Evolutionary conservation across 2,797 vertebrate genomes (phyloP), one percentile per base, ranked within the genome.

Genomic region (Liparis tanakae): DNA sequence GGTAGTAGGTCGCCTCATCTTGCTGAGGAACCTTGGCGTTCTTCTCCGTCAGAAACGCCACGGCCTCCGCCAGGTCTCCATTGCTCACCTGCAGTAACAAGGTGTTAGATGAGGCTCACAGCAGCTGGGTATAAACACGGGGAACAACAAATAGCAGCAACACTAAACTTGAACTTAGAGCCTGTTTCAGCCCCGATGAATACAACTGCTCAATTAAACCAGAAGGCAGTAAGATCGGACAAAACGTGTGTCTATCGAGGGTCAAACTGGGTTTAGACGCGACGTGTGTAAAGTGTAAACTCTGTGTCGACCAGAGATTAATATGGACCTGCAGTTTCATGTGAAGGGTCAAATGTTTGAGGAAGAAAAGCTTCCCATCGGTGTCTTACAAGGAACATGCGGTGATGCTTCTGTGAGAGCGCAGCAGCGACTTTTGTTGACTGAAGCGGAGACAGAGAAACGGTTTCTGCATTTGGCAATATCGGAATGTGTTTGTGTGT

Each of bases 31-130:
- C 96, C 85, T 99, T 98, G 63, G 97, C 96, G 61, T 98, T 98
- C 93, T 98, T 99, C 1, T 98, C 96, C 0, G 98, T 99, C 82
- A 99, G 95, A 85, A 96, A 98, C 55, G 98, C 96, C 78, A 98
- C 97, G 1, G 98, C 98, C 89, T 98, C 90, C 6, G 96, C 97
- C 92, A 99, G 92, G 88, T 98, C 98, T 81, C 98, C 98, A 92
- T 98, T 99, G 88, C 98, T 99, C 85, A 96, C 98, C 98, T 99
- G 88, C 4, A 60, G 43, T 9, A 53, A 62, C 55, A 63, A 22
- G 1, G 41, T 1, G 13, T 62, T 62, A 43, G 58, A 7, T 18
- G 20, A 69, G n/a, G 10, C 8, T 30, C 2, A 56, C 13, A 15
- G 25, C 22, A 39, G 25, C 13, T 48, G 15, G 43, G 3, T 18